phyloP scores from a whole-genome alignment of 2,113 vertebrate species.

The Tragelaphus scriptus region DNA sequence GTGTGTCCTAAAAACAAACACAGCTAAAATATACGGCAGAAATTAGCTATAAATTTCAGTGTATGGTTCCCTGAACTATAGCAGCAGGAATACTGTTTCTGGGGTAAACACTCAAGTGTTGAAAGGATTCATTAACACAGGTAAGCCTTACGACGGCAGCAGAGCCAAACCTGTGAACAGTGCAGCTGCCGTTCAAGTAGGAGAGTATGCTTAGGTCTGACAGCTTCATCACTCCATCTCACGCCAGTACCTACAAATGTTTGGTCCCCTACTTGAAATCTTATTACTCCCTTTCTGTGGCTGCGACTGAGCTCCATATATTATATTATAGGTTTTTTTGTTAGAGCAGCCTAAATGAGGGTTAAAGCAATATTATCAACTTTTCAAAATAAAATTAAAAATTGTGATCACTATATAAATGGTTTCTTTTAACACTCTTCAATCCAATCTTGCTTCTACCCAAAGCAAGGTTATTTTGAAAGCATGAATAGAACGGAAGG shows the following conservation, averaged over 20 bases:
- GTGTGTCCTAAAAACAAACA: slow-evolving; percentile 61
- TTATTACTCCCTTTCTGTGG: background rate
- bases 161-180: background rate
- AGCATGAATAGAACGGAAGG: background rate
- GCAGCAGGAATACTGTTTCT: background rate
- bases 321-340: background rate
- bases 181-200: background rate
- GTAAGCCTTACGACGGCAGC: background rate
- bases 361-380: background rate
- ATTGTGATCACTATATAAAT: background rate
- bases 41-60: slow-evolving; percentile 41
- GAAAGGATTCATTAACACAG: slow-evolving; percentile 8
- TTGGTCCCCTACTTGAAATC: background rate
- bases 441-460: background rate
- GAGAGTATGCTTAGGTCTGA: background rate
- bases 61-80: background rate
- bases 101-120: background rate
- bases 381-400: slow-evolving; percentile 7
- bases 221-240: background rate
- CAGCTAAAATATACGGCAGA: slow-evolving; percentile 28
- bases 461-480: background rate
- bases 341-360: background rate
- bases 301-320: background rate
- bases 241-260: background rate
- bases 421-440: background rate